Conservation (phyloP, 1,140 invertebrate species). For the Pseudomyrmex flavicornis region DNA sequence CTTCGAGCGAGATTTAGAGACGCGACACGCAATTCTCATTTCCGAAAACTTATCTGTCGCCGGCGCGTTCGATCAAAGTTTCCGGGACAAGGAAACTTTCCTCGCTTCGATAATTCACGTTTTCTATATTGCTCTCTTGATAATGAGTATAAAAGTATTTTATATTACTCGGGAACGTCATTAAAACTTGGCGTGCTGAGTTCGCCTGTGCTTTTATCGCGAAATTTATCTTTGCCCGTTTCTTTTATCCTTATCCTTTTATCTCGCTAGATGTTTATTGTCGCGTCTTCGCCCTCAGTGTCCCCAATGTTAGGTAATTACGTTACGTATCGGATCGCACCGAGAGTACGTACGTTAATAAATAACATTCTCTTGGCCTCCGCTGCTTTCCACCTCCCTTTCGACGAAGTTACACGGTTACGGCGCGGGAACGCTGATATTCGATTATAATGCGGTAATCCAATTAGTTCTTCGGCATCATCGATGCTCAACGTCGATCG, state of each 20-base stretch:
- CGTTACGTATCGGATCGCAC: slow-evolving; percentile 48
- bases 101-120: slow-evolving; percentile 52
- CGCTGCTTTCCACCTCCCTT: too few species aligned
- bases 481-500: slow-evolving; percentile 38
- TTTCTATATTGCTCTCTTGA: slow-evolving; percentile 57
- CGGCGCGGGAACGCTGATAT: slow-evolving; percentile 29
- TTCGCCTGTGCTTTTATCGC: slow-evolving; percentile 57
- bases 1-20: slow-evolving; percentile 23
- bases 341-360: slow-evolving; percentile 58
- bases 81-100: slow-evolving; percentile 49
- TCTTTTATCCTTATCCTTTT: slow-evolving; percentile 59
- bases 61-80: slow-evolving; percentile 50
- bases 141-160: slow-evolving; percentile 63
- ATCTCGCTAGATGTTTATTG: slow-evolving; percentile 56
- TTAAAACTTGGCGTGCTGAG: slow-evolving; percentile 58
- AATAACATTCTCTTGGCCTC: slow-evolving; percentile 42
- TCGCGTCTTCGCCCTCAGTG: slow-evolving; percentile 39
- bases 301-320: slow-evolving; percentile 53
- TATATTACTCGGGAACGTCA: slow-evolving; percentile 59
- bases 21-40: slow-evolving; percentile 50
- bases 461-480: slow-evolving; percentile 50
- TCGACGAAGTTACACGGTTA: slow-evolving; percentile 42
- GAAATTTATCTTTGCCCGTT: slow-evolving; percentile 56
- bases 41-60: slow-evolving; percentile 54
- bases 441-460: slow-evolving; percentile 42